Percentiles rank a stretch among this genome's conserved stretches.
Evolutionary conservation across 2,888 invertebrate genomes (phyloP).

Genomic region (Apamea crenata): DNA sequence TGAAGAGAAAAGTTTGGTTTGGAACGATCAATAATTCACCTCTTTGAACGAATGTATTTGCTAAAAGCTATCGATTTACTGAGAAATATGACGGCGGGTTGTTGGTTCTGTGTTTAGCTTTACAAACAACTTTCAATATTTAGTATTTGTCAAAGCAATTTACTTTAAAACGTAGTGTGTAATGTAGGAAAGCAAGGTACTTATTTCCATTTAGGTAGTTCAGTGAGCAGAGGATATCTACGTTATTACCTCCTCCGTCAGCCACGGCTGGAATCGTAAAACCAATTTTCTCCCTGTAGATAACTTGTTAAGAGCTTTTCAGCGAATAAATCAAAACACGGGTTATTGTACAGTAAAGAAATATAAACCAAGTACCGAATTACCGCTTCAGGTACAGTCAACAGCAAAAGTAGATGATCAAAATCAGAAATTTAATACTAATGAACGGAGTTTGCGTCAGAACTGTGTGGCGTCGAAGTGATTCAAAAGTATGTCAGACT

Average conservation of each 20-base stretch:
- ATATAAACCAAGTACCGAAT: slow-evolving; percentile 33
- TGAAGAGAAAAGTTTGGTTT: slow-evolving; percentile 44
- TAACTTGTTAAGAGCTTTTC: slow-evolving; percentile 60
- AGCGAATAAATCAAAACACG: slow-evolving; percentile 56
- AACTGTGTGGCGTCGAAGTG: no score
- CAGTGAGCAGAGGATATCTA: slow-evolving; percentile 63
- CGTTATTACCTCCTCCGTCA: slow-evolving; percentile 69
- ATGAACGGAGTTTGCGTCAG: no score
- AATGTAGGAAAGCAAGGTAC: slow-evolving; percentile 17
- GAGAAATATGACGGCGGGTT: slow-evolving; percentile 36
- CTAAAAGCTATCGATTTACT: slow-evolving; percentile 48
- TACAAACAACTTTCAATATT: slow-evolving; percentile 32
- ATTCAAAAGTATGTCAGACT: no score
- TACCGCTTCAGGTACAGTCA: slow-evolving; percentile 33
- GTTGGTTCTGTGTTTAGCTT: slow-evolving; percentile 38
- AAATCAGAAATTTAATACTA: no score
- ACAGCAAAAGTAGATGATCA: no score
- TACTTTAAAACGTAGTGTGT: slow-evolving; percentile 30
- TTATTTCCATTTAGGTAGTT: slow-evolving; percentile 51
- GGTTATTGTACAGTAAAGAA: slow-evolving; percentile 48
- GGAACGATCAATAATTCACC: slow-evolving; percentile 50
- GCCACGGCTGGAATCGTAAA: slow-evolving; percentile 67
- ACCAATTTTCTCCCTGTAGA: slow-evolving; percentile 71
- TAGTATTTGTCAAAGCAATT: slow-evolving; percentile 8
- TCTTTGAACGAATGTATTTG: slow-evolving; percentile 49